Base-by-base conservation (phyloP, 2,113 vertebrate species). In the Nyctereutes procyonoides region DNA sequence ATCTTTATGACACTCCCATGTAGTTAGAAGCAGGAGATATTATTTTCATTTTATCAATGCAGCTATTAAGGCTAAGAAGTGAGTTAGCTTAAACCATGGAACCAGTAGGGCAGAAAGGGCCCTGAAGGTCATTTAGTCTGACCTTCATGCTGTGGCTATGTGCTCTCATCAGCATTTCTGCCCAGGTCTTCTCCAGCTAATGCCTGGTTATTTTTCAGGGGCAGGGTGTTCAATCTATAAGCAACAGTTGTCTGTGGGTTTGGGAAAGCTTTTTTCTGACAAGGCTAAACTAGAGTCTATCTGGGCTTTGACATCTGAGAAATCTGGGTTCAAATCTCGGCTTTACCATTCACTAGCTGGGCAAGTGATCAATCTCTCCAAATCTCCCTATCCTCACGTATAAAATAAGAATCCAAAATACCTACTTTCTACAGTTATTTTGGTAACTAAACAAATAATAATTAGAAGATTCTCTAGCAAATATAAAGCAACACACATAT, bases 11-110 rank as follows among this genome's bases (percentile, higher is more conserved):
- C 48, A 96, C 28, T 24, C 22, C 16, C 9, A 43, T 83, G 55
- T 53, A 30, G 51, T 95, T 32, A 91, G 80, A 63, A 22, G 84
- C 55, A 86, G 58, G 53, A 0, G 4, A 43, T 74, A 58, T 67
- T 67, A 96, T 83, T 96, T 85, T 93, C 55, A 77, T 89, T 85
- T 89, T 82, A 95, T 74, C 0, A 1, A 82, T 32, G 30, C 6
- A 48, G 60, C n/a, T 79, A 13, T 73, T 77, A 73, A 85, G 38
- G 48, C 32, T 97, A 38, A 89, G 63, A 83, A 14, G 60, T 63
- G 24, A 74, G 55, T 15, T 53, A 58, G 67, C 60, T 95, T 17
- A 82, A 48, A 82, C n/a, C 8, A 11, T 19, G 19, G 74, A 85
- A 13, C 5, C 48, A 24, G 20, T 48, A 63, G 51, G 56, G 20